Percentiles rank a stretch among this genome's conserved stretches.
These are phyloP conservation scores for Eupsilia transversa DNA, from an alignment of 2,888 invertebrate species.

Conservation along the genomic window DNA sequence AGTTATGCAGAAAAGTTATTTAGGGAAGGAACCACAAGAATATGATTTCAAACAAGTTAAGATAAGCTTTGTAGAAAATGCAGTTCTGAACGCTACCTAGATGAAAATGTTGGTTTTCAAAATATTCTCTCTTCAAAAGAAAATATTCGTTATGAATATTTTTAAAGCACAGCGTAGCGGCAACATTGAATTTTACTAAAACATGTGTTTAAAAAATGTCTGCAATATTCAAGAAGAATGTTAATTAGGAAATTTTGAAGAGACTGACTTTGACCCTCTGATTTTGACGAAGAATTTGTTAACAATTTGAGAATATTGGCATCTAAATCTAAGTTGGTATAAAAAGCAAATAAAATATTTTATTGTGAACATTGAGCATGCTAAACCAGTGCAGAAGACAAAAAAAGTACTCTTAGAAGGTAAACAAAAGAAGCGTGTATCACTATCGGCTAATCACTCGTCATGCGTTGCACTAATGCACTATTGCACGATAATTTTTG, in stretches of 20 bases:
- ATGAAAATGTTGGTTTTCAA: constrained; percentile 28
- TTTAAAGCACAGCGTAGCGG: no score
- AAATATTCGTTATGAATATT: constrained; percentile 22
- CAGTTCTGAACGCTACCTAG: background rate
- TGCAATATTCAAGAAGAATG: background rate
- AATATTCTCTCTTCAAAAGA: constrained; percentile 13
- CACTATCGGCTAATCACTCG: constrained; percentile 28
- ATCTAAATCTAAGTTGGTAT: background rate
- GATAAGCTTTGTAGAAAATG: constrained; percentile 22
- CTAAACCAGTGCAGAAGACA: background rate
- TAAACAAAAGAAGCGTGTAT: constrained; percentile 34
- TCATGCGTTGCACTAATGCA: constrained; percentile 50
- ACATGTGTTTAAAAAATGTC: background rate
- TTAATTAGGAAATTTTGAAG: background rate
- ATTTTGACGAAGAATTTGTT: background rate
- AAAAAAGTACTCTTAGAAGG: constrained; percentile 1
- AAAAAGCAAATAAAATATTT: background rate
- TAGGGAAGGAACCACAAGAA: background rate
- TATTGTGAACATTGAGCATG: constrained; percentile 2
- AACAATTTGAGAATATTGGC: background rate
- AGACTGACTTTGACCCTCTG: background rate
- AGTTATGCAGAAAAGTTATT: constrained; percentile 14
- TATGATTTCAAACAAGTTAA: constrained; percentile 26
- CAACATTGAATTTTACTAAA: background rate
- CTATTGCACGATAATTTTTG: constrained; percentile 1